These are phyloP conservation scores for Drosophila bipectinata DNA, from an alignment of 1,140 invertebrate genomes.

Conservation along the genomic window DNA sequence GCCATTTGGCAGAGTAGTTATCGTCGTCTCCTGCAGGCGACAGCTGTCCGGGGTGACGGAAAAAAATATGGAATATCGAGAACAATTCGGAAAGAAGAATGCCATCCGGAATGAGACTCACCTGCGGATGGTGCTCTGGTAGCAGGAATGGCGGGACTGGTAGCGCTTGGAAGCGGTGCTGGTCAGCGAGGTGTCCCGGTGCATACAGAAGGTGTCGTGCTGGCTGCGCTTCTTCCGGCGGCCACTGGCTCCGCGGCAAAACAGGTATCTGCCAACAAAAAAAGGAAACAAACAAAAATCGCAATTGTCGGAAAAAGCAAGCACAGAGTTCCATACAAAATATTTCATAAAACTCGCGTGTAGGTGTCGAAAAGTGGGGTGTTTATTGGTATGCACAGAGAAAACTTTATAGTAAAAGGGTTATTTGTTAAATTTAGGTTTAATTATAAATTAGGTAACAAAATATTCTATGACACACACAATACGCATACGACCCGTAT, in stretches of 20 bases:
- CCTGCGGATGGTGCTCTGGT: slow-evolving; percentile 81
- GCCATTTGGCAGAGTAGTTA: slow-evolving; percentile 73
- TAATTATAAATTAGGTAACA: too few species aligned
- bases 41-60: slow-evolving; percentile 34
- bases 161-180: slow-evolving; percentile 80
- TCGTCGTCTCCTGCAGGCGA: slow-evolving; percentile 79
- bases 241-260: slow-evolving; percentile 70
- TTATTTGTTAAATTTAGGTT: too few species aligned
- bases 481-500: too few species aligned
- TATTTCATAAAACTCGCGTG: slow-evolving; percentile 21
- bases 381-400: slow-evolving; percentile 13
- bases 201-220: slow-evolving; percentile 78
- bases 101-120: slow-evolving; percentile 29
- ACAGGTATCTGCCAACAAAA: slow-evolving; percentile 67
- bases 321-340: slow-evolving; percentile 23
- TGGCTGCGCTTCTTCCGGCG: slow-evolving; percentile 72
- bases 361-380: neutral
- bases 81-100: neutral
- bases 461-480: too few species aligned
- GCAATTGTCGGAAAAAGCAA: neutral
- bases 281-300: neutral
- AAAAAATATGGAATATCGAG: neutral
- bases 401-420: neutral
- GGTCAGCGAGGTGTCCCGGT: slow-evolving; percentile 80
- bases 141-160: slow-evolving; percentile 74